Conservation (phyloP, 2,888 invertebrate genomes). For the Cantharis rufa region DNA sequence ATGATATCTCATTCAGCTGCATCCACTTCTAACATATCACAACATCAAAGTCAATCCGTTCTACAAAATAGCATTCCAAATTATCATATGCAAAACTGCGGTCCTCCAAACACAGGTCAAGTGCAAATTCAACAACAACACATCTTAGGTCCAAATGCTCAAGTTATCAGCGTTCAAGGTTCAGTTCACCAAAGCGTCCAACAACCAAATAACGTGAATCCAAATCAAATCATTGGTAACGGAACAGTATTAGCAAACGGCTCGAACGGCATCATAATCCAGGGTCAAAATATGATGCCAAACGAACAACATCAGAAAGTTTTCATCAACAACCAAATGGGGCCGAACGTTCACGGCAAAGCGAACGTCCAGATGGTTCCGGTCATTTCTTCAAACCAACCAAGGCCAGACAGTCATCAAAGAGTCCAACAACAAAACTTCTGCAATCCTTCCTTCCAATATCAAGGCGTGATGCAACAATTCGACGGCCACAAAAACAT, state of each 20-base stretch:
- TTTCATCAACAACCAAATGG: conserved; percentile 50
- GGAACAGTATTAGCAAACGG: conserved; percentile 28
- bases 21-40: conserved; percentile 39
- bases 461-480: conserved; percentile 44
- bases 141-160: conserved; percentile 63
- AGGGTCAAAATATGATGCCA: conserved; percentile 40
- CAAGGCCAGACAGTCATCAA: conserved; percentile 37
- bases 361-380: conserved; percentile 51
- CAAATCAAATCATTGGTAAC: conserved; percentile 31
- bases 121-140: conserved; percentile 48
- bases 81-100: conserved; percentile 27
- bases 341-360: conserved; percentile 53
- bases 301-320: conserved; percentile 46
- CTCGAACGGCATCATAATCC: conserved; percentile 41
- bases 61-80: conserved; percentile 21
- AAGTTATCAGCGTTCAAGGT: conserved; percentile 64
- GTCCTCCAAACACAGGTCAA: conserved; percentile 15
- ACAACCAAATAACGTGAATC: conserved; percentile 35
- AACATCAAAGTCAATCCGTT: conserved; percentile 23
- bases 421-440: conserved; percentile 40
- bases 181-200: conserved; percentile 50
- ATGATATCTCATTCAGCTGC: conserved; percentile 38
- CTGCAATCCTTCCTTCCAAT: conserved; percentile 37
- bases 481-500: conserved; percentile 52
- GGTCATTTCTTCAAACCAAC: conserved; percentile 41